These are phyloP conservation scores for Aurelia aurita complex sp. Pacific DNA, from an alignment of 30 jellyfish, hydroid and myxozoan genomes.

Conservation along the genomic window DNA sequence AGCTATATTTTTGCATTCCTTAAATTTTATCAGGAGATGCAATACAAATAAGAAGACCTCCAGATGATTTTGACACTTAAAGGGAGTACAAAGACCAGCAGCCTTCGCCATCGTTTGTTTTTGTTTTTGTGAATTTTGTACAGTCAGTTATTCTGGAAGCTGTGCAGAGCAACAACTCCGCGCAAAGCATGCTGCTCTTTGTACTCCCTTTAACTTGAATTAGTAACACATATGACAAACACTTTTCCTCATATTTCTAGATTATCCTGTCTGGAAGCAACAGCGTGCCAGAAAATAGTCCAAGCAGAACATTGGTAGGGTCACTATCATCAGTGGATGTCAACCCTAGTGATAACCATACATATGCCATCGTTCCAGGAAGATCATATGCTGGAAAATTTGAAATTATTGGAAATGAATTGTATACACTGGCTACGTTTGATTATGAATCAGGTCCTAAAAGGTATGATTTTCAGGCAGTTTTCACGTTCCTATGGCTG, in stretches of 20 bases:
- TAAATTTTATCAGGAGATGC: too few species aligned
- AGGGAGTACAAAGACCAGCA: too few species aligned
- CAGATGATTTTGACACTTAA: too few species aligned
- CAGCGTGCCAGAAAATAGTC: conserved; percentile 67
- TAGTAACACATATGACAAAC: not conserved
- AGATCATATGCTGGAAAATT: conserved; percentile 56
- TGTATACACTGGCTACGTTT: conserved; percentile 63
- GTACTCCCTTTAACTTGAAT: too few species aligned
- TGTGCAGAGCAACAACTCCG: too few species aligned
- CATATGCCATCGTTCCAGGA: conserved; percentile 43
- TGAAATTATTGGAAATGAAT: conserved; percentile 43
- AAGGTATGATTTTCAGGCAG: conserved; percentile 48
- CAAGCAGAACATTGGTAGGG: conserved; percentile 68
- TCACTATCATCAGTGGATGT: conserved; percentile 58
- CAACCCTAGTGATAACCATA: conserved; percentile 69
- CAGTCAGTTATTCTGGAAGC: too few species aligned
- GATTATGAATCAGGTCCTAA: conserved; percentile 80
- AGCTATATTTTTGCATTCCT: too few species aligned
- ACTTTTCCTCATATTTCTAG: not conserved
- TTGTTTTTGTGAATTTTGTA: too few species aligned
- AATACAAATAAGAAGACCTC: too few species aligned
- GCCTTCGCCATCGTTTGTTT: too few species aligned
- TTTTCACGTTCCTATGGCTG: not conserved
- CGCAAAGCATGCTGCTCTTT: too few species aligned
- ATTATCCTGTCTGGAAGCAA: conserved; percentile 59